A percentile compares a stretch with the other conserved stretches of the same genome.
Conservation (phyloP, 2,888 invertebrate species). For the Zygaena filipendulae region DNA sequence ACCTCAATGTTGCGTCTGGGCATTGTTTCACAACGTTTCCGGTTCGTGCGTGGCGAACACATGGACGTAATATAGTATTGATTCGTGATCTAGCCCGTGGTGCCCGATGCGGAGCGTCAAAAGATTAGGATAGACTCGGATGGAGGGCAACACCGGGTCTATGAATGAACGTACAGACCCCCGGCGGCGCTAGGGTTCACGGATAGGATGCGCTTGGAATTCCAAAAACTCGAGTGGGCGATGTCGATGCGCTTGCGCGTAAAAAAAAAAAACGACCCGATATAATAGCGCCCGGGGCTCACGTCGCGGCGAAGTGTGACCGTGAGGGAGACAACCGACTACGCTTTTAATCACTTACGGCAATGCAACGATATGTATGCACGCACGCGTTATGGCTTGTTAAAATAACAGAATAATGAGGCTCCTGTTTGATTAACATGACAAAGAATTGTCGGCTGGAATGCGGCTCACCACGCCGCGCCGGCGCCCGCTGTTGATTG, state of each 20-base stretch:
- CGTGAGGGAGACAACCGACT: slow-evolving; percentile 7
- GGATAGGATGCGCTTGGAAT: slow-evolving; percentile 35
- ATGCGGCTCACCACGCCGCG: slow-evolving; percentile 50
- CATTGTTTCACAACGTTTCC: too few species aligned
- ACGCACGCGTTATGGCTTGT: slow-evolving; percentile 41
- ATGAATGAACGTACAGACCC: slow-evolving; percentile 58
- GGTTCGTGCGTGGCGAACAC: too few species aligned
- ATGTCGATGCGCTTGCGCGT: slow-evolving; percentile 35
- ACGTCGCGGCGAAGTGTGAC: slow-evolving; percentile 26
- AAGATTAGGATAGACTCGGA: too few species aligned
- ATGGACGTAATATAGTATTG: too few species aligned
- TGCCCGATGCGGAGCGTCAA: too few species aligned
- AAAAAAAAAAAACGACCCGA: slow-evolving; percentile 44
- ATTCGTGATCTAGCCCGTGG: too few species aligned
- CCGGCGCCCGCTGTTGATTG: slow-evolving; percentile 29
- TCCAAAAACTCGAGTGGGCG: slow-evolving; percentile 62
- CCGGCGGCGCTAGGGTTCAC: slow-evolving; percentile 20
- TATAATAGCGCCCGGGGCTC: slow-evolving; percentile 34
- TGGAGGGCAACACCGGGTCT: too few species aligned
- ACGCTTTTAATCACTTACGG: neutral
- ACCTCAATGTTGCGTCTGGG: too few species aligned
- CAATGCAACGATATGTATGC: neutral
- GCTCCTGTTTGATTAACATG: slow-evolving; percentile 57
- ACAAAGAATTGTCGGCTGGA: slow-evolving; percentile 47
- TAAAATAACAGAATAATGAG: slow-evolving; percentile 63